Evolutionary conservation across 1,140 invertebrate genomes (phyloP).

Genomic region (Sesamia nonagrioides): DNA sequence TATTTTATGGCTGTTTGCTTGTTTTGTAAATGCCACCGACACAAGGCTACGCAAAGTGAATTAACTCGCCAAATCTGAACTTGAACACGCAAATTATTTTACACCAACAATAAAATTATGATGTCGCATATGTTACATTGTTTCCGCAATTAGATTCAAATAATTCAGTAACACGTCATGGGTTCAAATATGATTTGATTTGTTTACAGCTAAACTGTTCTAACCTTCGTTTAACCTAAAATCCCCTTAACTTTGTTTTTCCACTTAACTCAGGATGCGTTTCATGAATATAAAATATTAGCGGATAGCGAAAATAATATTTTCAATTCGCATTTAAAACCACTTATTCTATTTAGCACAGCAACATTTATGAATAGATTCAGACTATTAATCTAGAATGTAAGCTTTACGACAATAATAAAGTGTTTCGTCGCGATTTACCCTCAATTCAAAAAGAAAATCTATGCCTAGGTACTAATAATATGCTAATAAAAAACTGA

Average conservation of each 20-base stretch:
- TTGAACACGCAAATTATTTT: constrained; percentile 45
- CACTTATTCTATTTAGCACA: constrained; percentile 5
- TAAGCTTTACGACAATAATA: constrained; percentile 36
- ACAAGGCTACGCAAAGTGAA: constrained; percentile 49
- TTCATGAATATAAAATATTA: constrained; percentile 15
- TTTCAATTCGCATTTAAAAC: constrained; percentile 31
- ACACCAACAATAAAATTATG: constrained; percentile 41
- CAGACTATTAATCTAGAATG: constrained; percentile 40
- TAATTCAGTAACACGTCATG: constrained; percentile 22
- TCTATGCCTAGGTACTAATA: background rate
- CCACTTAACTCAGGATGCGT: constrained; percentile 4
- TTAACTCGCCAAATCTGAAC: constrained; percentile 47
- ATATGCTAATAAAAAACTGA: too few relatives aligned
- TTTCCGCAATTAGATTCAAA: constrained; percentile 21
- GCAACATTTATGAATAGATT: constrained; percentile 36
- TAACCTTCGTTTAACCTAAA: constrained; percentile 5
- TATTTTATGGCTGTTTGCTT: constrained; percentile 49
- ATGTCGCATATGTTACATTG: constrained; percentile 40
- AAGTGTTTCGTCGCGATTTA: constrained; percentile 39
- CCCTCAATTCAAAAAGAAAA: constrained; percentile 34
- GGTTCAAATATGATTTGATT: constrained; percentile 17
- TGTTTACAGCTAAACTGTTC: background rate
- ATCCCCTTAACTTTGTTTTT: constrained; percentile 2
- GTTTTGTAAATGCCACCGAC: constrained; percentile 54
- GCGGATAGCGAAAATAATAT: background rate